Percentiles rank a stretch among this genome's conserved stretches.
Evolutionary conservation across 1,140 invertebrate genomes (phyloP).

Genomic region (Rhopalosiphum padi): DNA sequence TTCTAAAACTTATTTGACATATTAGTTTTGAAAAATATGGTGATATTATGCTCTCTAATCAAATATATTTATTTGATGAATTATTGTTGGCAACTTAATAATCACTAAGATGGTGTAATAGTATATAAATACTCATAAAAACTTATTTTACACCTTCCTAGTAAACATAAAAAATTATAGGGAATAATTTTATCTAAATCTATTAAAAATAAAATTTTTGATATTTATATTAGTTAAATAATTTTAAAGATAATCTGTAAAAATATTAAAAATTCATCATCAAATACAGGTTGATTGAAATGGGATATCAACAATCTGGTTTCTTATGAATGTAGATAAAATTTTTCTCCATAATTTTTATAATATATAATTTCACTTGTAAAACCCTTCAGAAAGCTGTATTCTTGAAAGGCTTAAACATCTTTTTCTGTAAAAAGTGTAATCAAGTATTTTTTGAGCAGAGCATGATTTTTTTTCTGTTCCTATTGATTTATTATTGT

Average conservation of each 20-base stretch:
- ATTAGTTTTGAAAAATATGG: neutral
- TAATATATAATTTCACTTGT: neutral
- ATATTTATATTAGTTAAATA: neutral
- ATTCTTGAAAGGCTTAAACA: neutral
- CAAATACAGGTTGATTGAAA: neutral
- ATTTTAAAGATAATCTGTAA: neutral
- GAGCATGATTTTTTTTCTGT: neutral
- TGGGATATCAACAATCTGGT: neutral
- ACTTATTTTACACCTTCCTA: neutral
- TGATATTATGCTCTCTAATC: conserved; percentile 29
- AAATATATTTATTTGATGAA: neutral
- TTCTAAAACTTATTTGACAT: neutral
- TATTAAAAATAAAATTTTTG: neutral
- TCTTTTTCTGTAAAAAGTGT: neutral
- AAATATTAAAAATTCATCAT: neutral
- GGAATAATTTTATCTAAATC: neutral
- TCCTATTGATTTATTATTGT: neutral
- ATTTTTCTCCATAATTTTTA: neutral
- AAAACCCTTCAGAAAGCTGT: neutral
- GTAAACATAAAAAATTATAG: neutral
- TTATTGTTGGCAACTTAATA: neutral
- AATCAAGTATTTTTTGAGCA: too few relatives aligned
- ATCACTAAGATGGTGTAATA: neutral
- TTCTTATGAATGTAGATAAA: neutral
- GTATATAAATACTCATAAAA: neutral